These are phyloP conservation scores for Reticulitermes speratus DNA, from an alignment of 1,140 invertebrate genomes.

Conservation along the genomic window DNA sequence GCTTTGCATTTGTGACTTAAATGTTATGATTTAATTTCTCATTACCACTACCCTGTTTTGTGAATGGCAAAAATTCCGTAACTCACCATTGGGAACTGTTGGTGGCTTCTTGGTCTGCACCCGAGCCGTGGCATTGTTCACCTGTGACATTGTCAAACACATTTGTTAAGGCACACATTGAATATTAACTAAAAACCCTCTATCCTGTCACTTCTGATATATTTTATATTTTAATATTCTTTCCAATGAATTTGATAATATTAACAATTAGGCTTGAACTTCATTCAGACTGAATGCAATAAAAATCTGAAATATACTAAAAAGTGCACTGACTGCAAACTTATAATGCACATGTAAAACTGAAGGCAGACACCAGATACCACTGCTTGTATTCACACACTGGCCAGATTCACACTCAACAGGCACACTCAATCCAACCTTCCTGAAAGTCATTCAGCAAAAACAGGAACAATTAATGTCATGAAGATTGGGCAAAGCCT, in stretches of 20 bases:
- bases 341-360: background rate
- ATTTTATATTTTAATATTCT: background rate
- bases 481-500: background rate
- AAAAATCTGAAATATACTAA: background rate
- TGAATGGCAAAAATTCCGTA: background rate
- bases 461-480: background rate
- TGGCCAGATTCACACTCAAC: background rate
- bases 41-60: background rate
- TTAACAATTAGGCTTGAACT: background rate
- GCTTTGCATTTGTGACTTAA: background rate
- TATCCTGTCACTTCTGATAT: background rate
- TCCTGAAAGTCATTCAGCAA: background rate
- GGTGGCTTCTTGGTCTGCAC: slow-evolving; percentile 97
- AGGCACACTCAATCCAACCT: background rate
- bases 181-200: background rate
- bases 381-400: background rate
- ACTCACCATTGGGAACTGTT: slow-evolving; percentile 89
- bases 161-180: background rate
- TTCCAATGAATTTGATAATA: background rate
- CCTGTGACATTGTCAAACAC: slow-evolving; percentile 57
- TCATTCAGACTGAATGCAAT: slow-evolving; percentile 3
- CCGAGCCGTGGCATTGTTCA: slow-evolving; percentile 96
- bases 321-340: background rate
- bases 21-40: background rate
- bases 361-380: background rate